A percentile compares a stretch with the other conserved stretches of the same genome.
These are phyloP conservation scores for Callosobruchus maculatus DNA, from an alignment of 2,888 invertebrate genomes.

Conservation along the genomic window DNA sequence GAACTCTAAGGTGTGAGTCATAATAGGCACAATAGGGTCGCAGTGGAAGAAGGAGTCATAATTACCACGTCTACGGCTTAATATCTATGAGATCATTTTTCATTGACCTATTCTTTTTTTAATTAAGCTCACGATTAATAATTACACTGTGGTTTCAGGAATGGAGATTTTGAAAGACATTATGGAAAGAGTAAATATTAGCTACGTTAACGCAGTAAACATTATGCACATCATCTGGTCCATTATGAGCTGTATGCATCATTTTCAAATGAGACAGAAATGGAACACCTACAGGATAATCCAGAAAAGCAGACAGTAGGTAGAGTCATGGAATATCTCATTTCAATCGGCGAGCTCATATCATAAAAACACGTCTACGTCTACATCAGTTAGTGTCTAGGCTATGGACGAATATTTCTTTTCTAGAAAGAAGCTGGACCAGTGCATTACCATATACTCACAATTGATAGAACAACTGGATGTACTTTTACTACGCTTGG, in stretches of 20 bases:
- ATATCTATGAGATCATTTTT: too few species aligned
- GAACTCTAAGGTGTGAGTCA: too few species aligned
- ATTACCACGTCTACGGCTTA: too few species aligned
- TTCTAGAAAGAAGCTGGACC: not conserved
- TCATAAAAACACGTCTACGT: too few species aligned
- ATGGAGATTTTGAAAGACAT: constrained; percentile 24
- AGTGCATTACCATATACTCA: not conserved
- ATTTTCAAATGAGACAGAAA: constrained; percentile 39
- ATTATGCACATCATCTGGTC: constrained; percentile 38
- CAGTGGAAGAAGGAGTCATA: too few species aligned
- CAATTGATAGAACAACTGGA: constrained; percentile 23
- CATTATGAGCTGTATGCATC: constrained; percentile 40
- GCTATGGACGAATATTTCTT: too few species aligned
- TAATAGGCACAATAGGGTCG: too few species aligned
- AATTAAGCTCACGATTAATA: too few species aligned
- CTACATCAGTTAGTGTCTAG: too few species aligned
- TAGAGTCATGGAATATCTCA: not conserved
- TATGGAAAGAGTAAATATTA: constrained; percentile 19
- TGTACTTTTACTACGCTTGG: constrained; percentile 36
- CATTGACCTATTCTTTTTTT: too few species aligned
- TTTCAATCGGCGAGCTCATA: too few species aligned
- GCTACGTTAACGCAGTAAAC: constrained; percentile 18
- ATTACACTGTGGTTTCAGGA: constrained; percentile 1
- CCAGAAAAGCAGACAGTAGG: not conserved
- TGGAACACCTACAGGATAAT: not conserved